Percentiles rank a stretch among this genome's conserved stretches.
Conservation (phyloP, 1,140 invertebrate species). For the Anastatus disparis region DNA sequence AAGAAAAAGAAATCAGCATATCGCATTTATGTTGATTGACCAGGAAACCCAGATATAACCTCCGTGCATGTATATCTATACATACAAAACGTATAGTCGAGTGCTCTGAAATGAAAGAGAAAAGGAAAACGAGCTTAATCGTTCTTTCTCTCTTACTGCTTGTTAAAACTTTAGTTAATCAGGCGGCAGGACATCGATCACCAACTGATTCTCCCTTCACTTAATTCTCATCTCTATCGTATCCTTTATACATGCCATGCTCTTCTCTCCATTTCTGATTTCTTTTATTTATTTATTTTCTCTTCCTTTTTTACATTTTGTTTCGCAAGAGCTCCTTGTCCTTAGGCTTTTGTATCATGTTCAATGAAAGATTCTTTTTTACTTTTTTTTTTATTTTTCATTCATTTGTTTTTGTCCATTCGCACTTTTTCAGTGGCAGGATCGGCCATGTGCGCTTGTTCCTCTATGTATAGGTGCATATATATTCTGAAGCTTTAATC, state of each 20-base stretch:
- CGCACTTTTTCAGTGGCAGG: constrained; percentile 28
- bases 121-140: constrained; percentile 41
- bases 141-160: constrained; percentile 30
- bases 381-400: too few relatives aligned
- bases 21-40: constrained; percentile 43
- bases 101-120: too few relatives aligned
- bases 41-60: constrained; percentile 35
- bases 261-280: not conserved
- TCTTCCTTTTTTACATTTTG: not conserved
- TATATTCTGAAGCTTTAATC: too few relatives aligned
- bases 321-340: not conserved
- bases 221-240: constrained; percentile 31
- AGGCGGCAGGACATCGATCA: constrained; percentile 47
- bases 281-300: not conserved
- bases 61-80: not conserved
- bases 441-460: not conserved
- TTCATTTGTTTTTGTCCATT: constrained; percentile 24
- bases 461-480: not conserved
- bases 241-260: not conserved
- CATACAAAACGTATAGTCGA: constrained; percentile 41
- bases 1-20: constrained; percentile 32
- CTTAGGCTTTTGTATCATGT: constrained; percentile 29
- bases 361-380: too few relatives aligned
- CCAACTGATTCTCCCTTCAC: constrained; percentile 41
- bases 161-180: constrained; percentile 51